Evolutionary conservation across 2,113 vertebrate species (phyloP), one percentile per base, ranked within the genome.

Genomic region (Coptodon rendalli): DNA sequence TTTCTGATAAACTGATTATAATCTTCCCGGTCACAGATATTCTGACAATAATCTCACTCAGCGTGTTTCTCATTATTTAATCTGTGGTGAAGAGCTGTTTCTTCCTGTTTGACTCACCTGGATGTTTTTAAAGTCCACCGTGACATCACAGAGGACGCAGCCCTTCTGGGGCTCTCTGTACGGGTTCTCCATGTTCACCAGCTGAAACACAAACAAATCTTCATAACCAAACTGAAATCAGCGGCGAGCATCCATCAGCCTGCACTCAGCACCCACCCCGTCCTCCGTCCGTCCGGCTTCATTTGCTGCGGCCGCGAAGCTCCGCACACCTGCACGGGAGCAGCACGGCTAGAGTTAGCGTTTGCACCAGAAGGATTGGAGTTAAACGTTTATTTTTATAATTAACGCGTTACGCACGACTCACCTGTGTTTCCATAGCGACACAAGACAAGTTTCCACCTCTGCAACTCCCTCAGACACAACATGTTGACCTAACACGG

Each of bases 41-140:
- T 66, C 34, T 66, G 19, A 66, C 6, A 66, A 38, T 38, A 66
- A 66, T 38, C 10, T 66, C 19, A 68, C 19, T 68, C 19, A 38
- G 19, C 11, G 19, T n/a, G 61, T 68, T 38, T 68, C 4, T 38
- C 61, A 38, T 68, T 68, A 68, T 68, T 66, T 68, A 68, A 38
- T 68, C 61, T 68, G 34, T 38, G 34, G 19, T 68, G 61, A 13
- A 68, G 19, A 22, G 11, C 61, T 1, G 63, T 73, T 45, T 73
- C 68, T 68, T 68, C 34, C 19, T 6, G 22, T 48, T 29, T 48
- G 24, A 48, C 82, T 87, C 24, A 99, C 99, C 98, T 99, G 99
- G 5, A 97, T 92, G 24, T 99, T 99, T 94, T 98, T 99, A 87
- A 96, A 98, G 89, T 99, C 97, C 80, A 99, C 96, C 1, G 86